Conservation (phyloP, 2,888 invertebrate genomes). For the Keiferia lycopersicella region DNA sequence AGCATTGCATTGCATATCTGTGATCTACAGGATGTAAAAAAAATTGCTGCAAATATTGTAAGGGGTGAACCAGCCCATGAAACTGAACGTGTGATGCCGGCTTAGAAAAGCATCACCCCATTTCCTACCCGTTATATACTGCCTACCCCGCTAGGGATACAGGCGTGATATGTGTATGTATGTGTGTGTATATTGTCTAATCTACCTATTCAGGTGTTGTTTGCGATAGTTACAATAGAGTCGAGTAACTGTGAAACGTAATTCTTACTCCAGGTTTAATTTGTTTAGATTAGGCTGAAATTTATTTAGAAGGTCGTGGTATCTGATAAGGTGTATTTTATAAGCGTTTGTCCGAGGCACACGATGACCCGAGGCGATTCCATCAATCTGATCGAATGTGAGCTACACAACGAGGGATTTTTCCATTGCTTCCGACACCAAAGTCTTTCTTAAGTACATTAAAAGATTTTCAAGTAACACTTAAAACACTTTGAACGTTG, state of each 20-base stretch:
- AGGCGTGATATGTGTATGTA: no score
- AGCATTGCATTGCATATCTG: no score
- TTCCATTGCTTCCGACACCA: slow-evolving; percentile 49
- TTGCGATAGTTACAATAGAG: background rate
- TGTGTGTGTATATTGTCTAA: no score
- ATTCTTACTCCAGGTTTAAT: slow-evolving; percentile 39
- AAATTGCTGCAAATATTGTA: no score
- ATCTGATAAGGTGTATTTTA: slow-evolving; percentile 67
- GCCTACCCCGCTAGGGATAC: no score
- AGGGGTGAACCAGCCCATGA: no score
- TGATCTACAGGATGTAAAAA: no score
- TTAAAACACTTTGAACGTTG: background rate
- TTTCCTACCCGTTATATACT: no score
- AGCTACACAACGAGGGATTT: slow-evolving; percentile 51
- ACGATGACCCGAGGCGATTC: slow-evolving; percentile 50
- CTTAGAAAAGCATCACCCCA: no score
- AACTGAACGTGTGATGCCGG: no score
- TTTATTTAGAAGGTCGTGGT: slow-evolving; percentile 45
- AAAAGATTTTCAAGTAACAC: no score
- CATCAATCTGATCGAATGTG: slow-evolving; percentile 64
- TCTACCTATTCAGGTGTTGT: no score
- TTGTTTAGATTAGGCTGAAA: slow-evolving; percentile 43
- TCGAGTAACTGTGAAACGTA: background rate
- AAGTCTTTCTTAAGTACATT: background rate
- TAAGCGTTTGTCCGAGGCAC: slow-evolving; percentile 62